Base-by-base conservation (phyloP, 2,888 invertebrate species). In the Andricus quercusramuli region DNA sequence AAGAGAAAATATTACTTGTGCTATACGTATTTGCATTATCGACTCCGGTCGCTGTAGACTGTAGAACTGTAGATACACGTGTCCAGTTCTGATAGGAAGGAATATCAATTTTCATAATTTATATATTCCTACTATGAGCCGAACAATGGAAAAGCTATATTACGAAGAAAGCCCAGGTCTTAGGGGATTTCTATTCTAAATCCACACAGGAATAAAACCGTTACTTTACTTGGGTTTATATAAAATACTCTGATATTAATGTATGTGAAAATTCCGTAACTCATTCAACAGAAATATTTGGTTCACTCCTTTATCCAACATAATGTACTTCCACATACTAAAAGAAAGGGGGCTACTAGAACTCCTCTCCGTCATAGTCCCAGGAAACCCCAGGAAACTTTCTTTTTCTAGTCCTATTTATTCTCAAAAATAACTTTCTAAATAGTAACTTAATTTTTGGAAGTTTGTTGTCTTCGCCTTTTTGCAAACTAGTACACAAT, bases 31-130 rank as follows among this genome's bases (percentile, higher is more conserved):
- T 17, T 29, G 64, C 25, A 64, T 74, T 74, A 74, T 56, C 56
- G 74, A 74, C 32, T 74, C 56, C n/a, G 56, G n/a, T 74, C 74
- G 74, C 56, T 59, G 37, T 37, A 74, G 29, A 37, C 8, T 37
- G 37, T 8, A 37, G 37, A 37, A 37, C 37, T 37, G 8, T 51
- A 47, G 20, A 20, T 37, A 37, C 22, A 44, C 47, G 70, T 56
- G 29, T 56, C 32, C 74, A 56, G 56, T 74, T 74, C 56, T 56
- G n/a, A 56, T 74, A 37, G 32, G 25, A 56, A 56, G 74, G 56
- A 74, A 59, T 74, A 74, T 74, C 51, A 74, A 37, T 74, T 74
- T 74, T 74, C n/a, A 74, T 74, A 56, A 74, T 74, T 74, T 74
- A 74, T 74, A 74, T 74, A 74, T 74, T 74, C 37, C 74, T 74